Conservation (phyloP, 2,797 vertebrate genomes). For the Onychomys arenicola region DNA sequence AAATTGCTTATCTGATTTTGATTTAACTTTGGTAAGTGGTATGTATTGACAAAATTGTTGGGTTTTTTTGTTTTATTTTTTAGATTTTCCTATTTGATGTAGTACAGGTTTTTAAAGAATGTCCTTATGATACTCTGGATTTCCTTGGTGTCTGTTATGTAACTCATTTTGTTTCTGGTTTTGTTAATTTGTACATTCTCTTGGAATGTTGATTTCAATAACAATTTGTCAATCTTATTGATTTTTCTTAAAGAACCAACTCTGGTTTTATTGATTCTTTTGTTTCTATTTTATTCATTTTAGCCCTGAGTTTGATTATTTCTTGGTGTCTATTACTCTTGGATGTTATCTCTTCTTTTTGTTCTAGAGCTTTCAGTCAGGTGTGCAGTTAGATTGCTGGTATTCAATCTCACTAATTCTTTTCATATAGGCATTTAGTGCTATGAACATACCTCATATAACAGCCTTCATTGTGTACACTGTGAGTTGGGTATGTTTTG, state of each 20-base stretch:
- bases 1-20: not conserved
- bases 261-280: no score
- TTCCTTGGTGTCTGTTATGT: not conserved
- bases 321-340: no score
- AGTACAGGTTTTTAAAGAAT: not conserved
- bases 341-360: no score
- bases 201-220: not conserved
- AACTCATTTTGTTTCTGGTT: not conserved
- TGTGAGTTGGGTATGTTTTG: not conserved
- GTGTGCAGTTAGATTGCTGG: no score
- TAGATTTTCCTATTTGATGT: not conserved
- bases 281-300: no score
- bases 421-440: no score
- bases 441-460: no score
- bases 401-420: no score
- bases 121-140: not conserved
- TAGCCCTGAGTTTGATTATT: no score
- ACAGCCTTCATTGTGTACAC: not conserved
- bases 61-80: not conserved
- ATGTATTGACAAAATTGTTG: not conserved
- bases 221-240: no score
- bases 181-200: not conserved
- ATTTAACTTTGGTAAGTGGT: not conserved
- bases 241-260: no score
- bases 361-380: no score